phyloP scores from a whole-genome alignment of 2,888 invertebrate species.

The Trachelus troglodyta region DNA sequence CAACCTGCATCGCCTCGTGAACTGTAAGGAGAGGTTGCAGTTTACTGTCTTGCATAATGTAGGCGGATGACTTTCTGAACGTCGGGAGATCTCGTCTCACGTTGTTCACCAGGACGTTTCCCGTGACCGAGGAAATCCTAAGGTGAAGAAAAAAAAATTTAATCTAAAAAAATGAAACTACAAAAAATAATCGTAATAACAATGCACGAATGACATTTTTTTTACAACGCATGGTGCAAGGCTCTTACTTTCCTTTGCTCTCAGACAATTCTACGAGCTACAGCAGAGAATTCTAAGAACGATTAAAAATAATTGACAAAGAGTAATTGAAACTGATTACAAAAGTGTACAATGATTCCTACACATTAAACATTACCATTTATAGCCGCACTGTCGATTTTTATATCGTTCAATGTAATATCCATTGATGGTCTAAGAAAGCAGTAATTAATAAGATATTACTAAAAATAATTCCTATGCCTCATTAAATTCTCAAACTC shows the following conservation, averaged over 20 bases:
- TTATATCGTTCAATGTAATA: no score
- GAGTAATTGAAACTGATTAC: not conserved
- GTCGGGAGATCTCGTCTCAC: slow-evolving; percentile 73
- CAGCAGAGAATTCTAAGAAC: not conserved
- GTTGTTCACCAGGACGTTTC: slow-evolving; percentile 80
- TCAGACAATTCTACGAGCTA: not conserved
- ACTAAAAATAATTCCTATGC: no score
- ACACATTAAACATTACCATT: not conserved
- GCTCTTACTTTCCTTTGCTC: not conserved
- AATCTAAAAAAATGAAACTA: not conserved
- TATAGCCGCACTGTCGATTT: not conserved
- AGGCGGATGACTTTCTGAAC: slow-evolving; percentile 72
- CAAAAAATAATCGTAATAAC: not conserved
- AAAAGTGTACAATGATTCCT: not conserved
- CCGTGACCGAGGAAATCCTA: slow-evolving; percentile 70
- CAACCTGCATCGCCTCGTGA: slow-evolving; percentile 85
- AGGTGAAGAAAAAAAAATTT: slow-evolving; percentile 27
- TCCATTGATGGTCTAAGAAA: no score
- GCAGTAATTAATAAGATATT: no score
- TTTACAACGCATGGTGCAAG: not conserved
- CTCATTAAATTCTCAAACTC: no score
- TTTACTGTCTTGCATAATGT: slow-evolving; percentile 90
- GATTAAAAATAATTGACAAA: slow-evolving; percentile 14
- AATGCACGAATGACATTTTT: not conserved
- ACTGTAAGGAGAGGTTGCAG: slow-evolving; percentile 87